These are phyloP conservation scores for Parus major DNA, from an alignment of 2,113 vertebrate genomes.

Conservation along the genomic window DNA sequence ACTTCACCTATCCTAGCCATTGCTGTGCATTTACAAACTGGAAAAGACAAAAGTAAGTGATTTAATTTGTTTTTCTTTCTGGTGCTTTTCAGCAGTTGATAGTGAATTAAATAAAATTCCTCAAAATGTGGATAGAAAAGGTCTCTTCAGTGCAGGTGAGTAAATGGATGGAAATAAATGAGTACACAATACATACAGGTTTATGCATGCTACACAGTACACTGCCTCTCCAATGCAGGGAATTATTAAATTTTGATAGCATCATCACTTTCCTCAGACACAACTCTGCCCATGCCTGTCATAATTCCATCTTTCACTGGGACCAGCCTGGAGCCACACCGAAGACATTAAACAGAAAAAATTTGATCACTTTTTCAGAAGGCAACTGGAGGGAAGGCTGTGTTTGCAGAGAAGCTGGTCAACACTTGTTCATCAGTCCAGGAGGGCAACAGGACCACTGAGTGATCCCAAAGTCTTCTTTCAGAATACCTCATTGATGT, in stretches of 20 bases:
- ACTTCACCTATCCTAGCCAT: conserved; percentile 93
- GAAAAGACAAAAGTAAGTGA: conserved; percentile 80
- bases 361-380: neutral
- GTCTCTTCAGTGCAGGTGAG: neutral
- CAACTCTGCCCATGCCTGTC: neutral
- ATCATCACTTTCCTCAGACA: neutral
- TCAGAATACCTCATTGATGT: neutral
- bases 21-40: conserved; percentile 90
- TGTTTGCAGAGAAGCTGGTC: neutral
- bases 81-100: neutral
- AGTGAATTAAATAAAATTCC: neutral
- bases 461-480: neutral
- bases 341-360: neutral
- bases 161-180: neutral
- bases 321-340: neutral
- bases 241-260: neutral
- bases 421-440: neutral
- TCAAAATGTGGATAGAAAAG: neutral
- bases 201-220: neutral
- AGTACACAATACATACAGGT: neutral
- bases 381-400: neutral
- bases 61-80: neutral
- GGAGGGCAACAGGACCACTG: neutral
- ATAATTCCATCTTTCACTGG: neutral
- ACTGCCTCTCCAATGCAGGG: neutral